Evolutionary conservation across 92 coral and sea anemone species (phyloP), one percentile per base, ranked within the genome.

Genomic region (Meandrina meandrites): DNA sequence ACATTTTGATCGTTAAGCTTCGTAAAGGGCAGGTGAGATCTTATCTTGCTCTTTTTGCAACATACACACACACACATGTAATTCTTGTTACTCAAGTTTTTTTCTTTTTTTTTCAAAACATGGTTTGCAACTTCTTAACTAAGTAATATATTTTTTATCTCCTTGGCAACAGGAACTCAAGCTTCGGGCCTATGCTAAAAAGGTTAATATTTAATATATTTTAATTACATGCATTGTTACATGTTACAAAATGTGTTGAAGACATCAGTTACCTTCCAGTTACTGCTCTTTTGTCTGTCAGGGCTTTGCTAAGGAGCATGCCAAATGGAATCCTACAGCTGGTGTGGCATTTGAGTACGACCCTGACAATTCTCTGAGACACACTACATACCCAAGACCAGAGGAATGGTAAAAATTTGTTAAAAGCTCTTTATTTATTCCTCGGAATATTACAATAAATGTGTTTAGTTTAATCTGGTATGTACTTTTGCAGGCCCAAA

Each of bases 221-320:
- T 14, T 18, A 34, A 57, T 32, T 32, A n/a, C n/a, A n/a, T 45
- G 76, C 45, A 32, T 71, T 70, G 37, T 71, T 71, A 3, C 47
- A 30, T 70, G 5, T n/a, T 14, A 18, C 8, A 1, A 10, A 21
- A 13, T 69, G 37, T 69, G 37, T 70, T 30, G 11, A 48, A 48
- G 53, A 48, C 11, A 48, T 48, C 12, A 40, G 45, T 40, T 2
- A 40, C 53, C 9, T 7, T 4, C 12, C 14, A 12, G 53, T 48
- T 4, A 48, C 12, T 48, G 53, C 9, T 48, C 13, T 48, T 57
- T 34, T 50, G 4, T n/a, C 17, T 78, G 74, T 0, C 60, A 97
- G 99, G 99, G 99, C 69, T 97, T 97, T 88, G 99, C 98, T 70
- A 97, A 97, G 87, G 99, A 97, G 47, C 99, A 97, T 92, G 99